phyloP scores from a whole-genome alignment of 2,797 vertebrate species.

The Alcedo atthis region DNA sequence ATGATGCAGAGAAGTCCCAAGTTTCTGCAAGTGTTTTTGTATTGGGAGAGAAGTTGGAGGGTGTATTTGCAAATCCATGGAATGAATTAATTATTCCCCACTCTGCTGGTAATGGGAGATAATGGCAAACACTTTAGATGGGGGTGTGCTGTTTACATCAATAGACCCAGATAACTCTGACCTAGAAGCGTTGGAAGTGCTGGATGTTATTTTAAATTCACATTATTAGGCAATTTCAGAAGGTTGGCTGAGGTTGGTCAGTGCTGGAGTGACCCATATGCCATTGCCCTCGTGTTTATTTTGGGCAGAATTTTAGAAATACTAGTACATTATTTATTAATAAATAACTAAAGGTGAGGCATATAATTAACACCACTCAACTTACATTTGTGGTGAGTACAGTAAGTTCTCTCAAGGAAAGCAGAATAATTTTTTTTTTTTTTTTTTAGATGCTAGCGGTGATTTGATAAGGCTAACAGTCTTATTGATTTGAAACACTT shows the following conservation, averaged over 20 bases:
- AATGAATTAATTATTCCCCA: background rate
- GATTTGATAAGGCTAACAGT: background rate
- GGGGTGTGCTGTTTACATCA: accelerated
- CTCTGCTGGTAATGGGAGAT: background rate
- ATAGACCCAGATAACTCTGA: background rate
- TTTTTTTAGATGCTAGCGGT: background rate
- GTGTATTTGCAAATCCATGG: background rate
- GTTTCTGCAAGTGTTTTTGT: background rate
- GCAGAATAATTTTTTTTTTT: background rate
- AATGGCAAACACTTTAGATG: background rate
- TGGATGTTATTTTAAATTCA: slow-evolving; percentile 5
- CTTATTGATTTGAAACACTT: background rate
- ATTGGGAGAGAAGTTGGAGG: background rate
- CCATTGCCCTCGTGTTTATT: background rate
- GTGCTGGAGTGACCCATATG: background rate
- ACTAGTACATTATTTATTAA: background rate
- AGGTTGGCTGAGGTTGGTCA: background rate
- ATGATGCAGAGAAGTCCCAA: background rate
- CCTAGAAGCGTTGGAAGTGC: background rate
- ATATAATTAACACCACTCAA: background rate
- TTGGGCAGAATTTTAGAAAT: background rate
- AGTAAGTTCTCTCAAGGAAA: background rate
- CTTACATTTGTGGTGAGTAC: background rate
- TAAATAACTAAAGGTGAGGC: background rate
- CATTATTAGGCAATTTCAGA: background rate